Base-by-base conservation (phyloP, 1,140 invertebrate genomes). In the Pseudomyrmex concolor region DNA sequence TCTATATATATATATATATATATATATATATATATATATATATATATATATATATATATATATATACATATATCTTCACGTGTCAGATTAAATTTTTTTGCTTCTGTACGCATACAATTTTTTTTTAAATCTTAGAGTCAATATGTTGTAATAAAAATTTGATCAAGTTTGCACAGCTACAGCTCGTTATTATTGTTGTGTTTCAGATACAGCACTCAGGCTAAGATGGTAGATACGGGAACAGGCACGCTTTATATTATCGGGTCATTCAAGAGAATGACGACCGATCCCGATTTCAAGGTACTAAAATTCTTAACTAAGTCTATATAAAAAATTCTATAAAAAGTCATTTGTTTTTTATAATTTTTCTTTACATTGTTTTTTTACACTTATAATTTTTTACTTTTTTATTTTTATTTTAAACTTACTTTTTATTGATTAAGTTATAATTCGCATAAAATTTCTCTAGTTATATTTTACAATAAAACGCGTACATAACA, bases 211-310 rank as follows among this genome's bases (percentile, higher is more conserved):
- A 96, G 95, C 77, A 97, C 97, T 19, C 96, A 96, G 82, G 97
- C 96, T 0, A 96, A 97, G 91, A 97, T 98, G 96, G 94, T 97
- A 51, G 96, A 97, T 89, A 96, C 96, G 83, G 97, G 97, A 57
- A 96, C 95, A 70, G 96, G 96, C 12, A 96, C 96, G 10, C 95
- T 98, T 74, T 96, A 97, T 92, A 97, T 98, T 84, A 96, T 97
- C 51, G 97, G 97, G 72, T 96, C 97, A 15, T 98, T 98, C 93
- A 97, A 97, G 90, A 95, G 96, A 88, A 95, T 95, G 91, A 94
- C 95, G 15, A 95, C 94, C 15, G 96, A 96, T 93, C 95, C 96
- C 68, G 96, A 97, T 94, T 97, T 96, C 88, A 97, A 97, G 95
- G 96, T 97, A 89, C 80, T 66, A 43, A 62, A 54, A 51, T 54